These are phyloP conservation scores for Brachypterus glaber DNA, from an alignment of 2,888 invertebrate species.

Conservation along the genomic window DNA sequence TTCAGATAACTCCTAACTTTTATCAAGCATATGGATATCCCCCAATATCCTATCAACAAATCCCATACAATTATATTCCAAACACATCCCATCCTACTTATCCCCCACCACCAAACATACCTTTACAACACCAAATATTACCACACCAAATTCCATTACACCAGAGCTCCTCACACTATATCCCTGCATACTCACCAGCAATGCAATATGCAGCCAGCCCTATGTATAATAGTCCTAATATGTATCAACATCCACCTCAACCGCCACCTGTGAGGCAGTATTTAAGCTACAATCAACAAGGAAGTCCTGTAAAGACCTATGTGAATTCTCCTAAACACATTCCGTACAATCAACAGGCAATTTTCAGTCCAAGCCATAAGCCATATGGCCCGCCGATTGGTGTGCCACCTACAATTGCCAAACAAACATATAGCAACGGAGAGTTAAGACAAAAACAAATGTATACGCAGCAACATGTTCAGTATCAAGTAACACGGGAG, in stretches of 20 bases:
- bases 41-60: no score
- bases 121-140: background rate
- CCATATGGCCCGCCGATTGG: constrained; percentile 23
- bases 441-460: constrained; percentile 35
- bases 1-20: no score
- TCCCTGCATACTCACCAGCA: constrained; percentile 29
- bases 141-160: no score
- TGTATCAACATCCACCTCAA: no score
- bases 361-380: constrained; percentile 27
- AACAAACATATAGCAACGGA: constrained; percentile 30
- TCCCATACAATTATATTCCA: no score
- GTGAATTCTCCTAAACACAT: constrained; percentile 32
- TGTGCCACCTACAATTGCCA: constrained; percentile 10
- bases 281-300: constrained; percentile 29
- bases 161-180: constrained; percentile 22
- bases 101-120: no score
- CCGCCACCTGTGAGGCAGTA: constrained; percentile 28
- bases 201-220: constrained; percentile 36
- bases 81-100: no score
- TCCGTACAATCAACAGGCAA: constrained; percentile 25
- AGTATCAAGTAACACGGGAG: constrained; percentile 34
- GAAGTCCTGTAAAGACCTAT: constrained; percentile 29
- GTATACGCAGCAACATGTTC: constrained; percentile 34
- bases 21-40: no score
- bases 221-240: constrained; percentile 29